Base-by-base conservation (phyloP, 1,140 invertebrate species). In the Drosophila aff. region DNA sequence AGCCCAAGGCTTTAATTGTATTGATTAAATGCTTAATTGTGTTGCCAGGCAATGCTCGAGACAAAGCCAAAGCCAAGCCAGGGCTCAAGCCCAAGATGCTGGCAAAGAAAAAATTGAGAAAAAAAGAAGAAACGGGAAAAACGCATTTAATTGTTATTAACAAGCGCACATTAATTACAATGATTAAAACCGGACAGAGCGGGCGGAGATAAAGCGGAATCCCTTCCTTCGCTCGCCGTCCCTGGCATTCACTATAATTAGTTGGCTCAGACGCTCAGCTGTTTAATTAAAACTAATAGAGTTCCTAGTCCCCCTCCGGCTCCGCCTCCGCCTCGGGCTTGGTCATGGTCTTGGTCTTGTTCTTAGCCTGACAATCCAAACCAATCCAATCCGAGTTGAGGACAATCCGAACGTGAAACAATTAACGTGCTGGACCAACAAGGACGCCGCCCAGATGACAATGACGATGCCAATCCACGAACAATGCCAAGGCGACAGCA, bases 271-370 rank as follows among this genome's bases (percentile, higher is more conserved):
- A 87, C 81, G 85, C 67, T 77, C 69, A 60, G 84, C 75, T 90
- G 85, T 84, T 89, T 90, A 89, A 89, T 89, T 89, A 85, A 85
- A 89, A 89, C 84, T 84, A 90, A 90, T 89, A 90, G 85, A 89
- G 79, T 79, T 76, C 52, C 60, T 59, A 44, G 57, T 46, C 58
- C 52, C 41, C 15, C 46, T n/a, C 21, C 18, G 13, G 15, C 44
- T 49, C 58, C 4, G 8, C 3, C 15, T 28, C 15, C 18, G 21
- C 46, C 46, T 23, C 8, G 7, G 46, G 23, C 46, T 47, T 11
- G 31, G 33, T 4, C 36, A 4, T 38, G 36, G 36, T 38, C 36
- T 2, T 49, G 16, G 47, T 26, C 49, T 18, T 13, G 28, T 13
- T 16, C 28, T 53, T 11, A 13, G 50, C n/a, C 36, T 28, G 31